Base-by-base conservation (phyloP, 2,113 vertebrate species). In the Abramis brama region DNA sequence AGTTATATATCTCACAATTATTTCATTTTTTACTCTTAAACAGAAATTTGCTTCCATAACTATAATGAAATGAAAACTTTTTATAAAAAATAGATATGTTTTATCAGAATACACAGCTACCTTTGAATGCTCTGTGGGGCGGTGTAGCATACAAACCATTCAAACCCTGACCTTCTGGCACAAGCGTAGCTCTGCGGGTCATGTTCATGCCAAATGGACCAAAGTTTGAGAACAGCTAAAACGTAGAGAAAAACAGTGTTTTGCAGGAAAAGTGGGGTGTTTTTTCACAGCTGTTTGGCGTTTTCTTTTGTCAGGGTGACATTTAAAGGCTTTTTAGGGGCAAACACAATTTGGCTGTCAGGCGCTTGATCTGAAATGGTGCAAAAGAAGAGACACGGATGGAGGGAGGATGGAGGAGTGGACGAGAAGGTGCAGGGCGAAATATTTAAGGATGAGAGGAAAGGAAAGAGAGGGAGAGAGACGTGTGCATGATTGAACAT, bases 311-410 rank as follows among this genome's bases (percentile, higher is more conserved):
- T 89, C 70, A 83, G 85, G 86, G 90, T 93, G 93, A 92, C 93
- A 87, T 93, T 91, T 93, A 92, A 91, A 91, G 89, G 91, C 83
- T 86, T 93, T 94, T 92, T 90, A 87, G 77, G 90, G 89, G 90
- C 93, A 94, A 95, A 93, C 92, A 92, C 93, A 93, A 94, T 95
- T 94, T 95, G 91, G 90, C 94, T 95, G 94, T 95, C 94, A 94
- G 90, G 90, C 89, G 87, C 88, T 89, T 93, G 90, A 92, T 90
- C 90, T 91, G 82, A 92, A 90, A 90, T 85, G 88, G 87, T 85
- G 82, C 30, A 85, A 85, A 36, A 76, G 70, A 81, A 64, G 60
- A 82, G 79, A 70, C 73, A 15, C 25, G 25, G 64, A 62, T 15
- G 47, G 52, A 84, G 86, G 68, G 55, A 64, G 25, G 83, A 76